A percentile compares a stretch with the other conserved stretches of the same genome.
phyloP scores from a whole-genome alignment of 2,113 vertebrate species.

The Ivindomyrus marchei region DNA sequence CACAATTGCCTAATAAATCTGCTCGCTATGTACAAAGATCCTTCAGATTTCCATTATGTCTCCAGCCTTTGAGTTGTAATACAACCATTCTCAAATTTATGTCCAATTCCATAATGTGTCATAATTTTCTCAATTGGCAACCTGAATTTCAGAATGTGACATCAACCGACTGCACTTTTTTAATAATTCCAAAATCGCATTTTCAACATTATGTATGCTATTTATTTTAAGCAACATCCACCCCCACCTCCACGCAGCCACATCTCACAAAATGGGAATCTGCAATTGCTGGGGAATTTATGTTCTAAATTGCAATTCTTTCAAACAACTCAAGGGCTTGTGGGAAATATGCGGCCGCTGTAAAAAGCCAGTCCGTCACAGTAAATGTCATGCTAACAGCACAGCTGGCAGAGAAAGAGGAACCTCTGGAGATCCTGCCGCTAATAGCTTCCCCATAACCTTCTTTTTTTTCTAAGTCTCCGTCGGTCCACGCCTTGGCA shows the following conservation, averaged over 20 bases:
- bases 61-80: not conserved
- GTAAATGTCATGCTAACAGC: slow-evolving; percentile 71
- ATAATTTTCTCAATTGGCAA: not conserved
- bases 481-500: slow-evolving; percentile 54
- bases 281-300: not conserved
- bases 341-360: slow-evolving; percentile 70
- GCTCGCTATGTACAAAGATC: not conserved
- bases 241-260: slow-evolving; percentile 10
- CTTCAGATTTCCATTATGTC: not conserved
- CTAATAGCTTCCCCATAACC: slow-evolving; percentile 73
- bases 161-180: not conserved
- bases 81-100: not conserved
- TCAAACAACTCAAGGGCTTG: slow-evolving; percentile 65
- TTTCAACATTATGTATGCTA: not conserved
- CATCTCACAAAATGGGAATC: slow-evolving; percentile 7
- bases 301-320: slow-evolving; percentile 7
- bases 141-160: not conserved
- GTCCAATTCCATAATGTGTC: not conserved
- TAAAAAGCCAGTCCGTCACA: slow-evolving; percentile 65
- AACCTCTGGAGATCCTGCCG: slow-evolving; percentile 62
- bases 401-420: slow-evolving; percentile 66
- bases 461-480: slow-evolving; percentile 34
- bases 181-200: not conserved
- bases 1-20: not conserved
- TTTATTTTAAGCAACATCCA: not conserved